Evolutionary conservation across 2,888 invertebrate genomes (phyloP), one percentile per base, ranked within the genome.

Genomic region (Cataglyphis cursor): DNA sequence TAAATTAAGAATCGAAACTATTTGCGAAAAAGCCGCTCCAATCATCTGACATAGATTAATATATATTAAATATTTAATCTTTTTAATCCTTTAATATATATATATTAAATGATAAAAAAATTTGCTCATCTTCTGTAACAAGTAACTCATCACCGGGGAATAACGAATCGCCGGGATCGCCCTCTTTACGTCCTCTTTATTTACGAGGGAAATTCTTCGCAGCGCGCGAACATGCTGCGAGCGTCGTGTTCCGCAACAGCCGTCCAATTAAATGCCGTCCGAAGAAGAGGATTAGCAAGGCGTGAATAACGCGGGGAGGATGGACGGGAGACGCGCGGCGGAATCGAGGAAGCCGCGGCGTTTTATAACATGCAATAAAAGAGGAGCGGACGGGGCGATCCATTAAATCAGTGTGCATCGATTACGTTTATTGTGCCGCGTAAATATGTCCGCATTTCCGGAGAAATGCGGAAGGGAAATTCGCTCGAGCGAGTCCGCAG

Each of bases 391-490:
- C 10, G 70, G 51, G 51, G 59, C 38, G 64, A 31, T 62, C 59
- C 80, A 83, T 81, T 83, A 81, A 57, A 83, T 65, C 73, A 64
- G 73, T 80, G 81, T 65, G 81, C 68, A 81, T 81, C 70, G 81
- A 73, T 81, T 83, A 72, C 70, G 64, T 78, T 83, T 83, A 80
- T 62, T 62, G 80, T 70, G 28, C 70, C 51, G 9, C 38, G 64
- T 80, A 83, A 83, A 65, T 65, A 65, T 72, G 70, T 72, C 78
- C 80, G 44, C 18, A 18, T 18, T 48, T 18, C 48, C 51, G 78
- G 78, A 68, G 78, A 68, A 72, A 70, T n/a, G 61, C 59, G 62
- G 35, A 70, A 72, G 2, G 65, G 80, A 54, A 72, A 78, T 6
- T 31, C 72, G 57, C 70, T 70, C 70, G 78, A 68, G 59, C 78